Percentiles rank a stretch among this genome's conserved stretches.
These are phyloP conservation scores for Antedon bifida DNA, from an alignment of 35 echinoderm and acorn worm genomes.

Conservation along the genomic window DNA sequence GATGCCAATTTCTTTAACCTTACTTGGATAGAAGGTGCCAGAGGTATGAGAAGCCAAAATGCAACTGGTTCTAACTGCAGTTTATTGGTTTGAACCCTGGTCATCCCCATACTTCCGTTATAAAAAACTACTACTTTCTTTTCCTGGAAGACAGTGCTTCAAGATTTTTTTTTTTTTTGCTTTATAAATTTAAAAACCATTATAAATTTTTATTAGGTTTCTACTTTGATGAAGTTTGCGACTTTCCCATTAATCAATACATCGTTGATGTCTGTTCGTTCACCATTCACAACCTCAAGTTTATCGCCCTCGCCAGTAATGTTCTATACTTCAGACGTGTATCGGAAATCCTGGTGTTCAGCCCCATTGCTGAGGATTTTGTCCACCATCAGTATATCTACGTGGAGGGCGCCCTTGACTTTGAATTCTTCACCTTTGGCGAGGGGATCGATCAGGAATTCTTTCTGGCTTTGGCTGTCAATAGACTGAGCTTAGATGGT, in stretches of 20 bases:
- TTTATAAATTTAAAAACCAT: too few relatives aligned
- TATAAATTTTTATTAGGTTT: conserved; percentile 13
- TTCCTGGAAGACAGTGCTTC: too few relatives aligned
- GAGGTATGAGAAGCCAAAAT: too few relatives aligned
- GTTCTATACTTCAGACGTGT: neutral
- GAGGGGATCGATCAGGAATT: conserved; percentile 25
- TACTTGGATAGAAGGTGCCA: too few relatives aligned
- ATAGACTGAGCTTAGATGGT: neutral
- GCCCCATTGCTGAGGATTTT: conserved; percentile 7
- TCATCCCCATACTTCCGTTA: too few relatives aligned
- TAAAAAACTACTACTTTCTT: too few relatives aligned
- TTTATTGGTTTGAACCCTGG: too few relatives aligned
- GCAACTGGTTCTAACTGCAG: too few relatives aligned
- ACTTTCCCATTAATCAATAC: neutral
- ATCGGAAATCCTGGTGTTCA: conserved; percentile 19
- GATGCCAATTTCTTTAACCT: too few relatives aligned
- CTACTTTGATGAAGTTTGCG: conserved; percentile 19
- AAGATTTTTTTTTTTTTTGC: too few relatives aligned
- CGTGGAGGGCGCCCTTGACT: conserved; percentile 29
- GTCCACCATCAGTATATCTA: conserved; percentile 25
- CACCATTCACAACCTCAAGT: conserved; percentile 15
- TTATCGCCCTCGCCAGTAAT: conserved; percentile 2
- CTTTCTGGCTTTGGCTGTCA: conserved; percentile 26
- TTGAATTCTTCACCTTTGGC: conserved; percentile 20
- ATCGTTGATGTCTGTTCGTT: conserved; percentile 21